Evolutionary conservation across 2,888 invertebrate genomes (phyloP), one percentile per base, ranked within the genome.

Genomic region (Hartigia nigra): DNA sequence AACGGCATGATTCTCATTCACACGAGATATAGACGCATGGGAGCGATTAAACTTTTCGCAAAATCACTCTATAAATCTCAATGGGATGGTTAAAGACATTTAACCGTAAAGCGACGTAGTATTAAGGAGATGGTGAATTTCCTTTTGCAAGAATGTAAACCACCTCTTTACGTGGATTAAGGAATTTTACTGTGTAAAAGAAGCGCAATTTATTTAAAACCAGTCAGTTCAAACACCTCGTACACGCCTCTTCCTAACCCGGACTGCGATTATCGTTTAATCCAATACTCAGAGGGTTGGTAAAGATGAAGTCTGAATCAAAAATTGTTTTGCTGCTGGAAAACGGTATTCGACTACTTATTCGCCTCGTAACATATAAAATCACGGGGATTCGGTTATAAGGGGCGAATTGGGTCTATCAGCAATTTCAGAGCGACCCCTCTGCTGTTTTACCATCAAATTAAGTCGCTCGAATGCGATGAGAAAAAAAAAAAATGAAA

Each of bases 401-500:
- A 55, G 39, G 39, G 39, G 9, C 23, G 39, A 55, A 55, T 55
- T 23, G 39, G 23, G 39, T 23, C 23, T 55, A 55, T 55, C 39
- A 55, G 9, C 23, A 23, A 55, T 55, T 14, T 31, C 31, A 3
- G 14, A 34, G 4, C 72, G 31, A 72, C 72, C 72, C 72, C 72
- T 72, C 72, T 72, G 34, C 72, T 72, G 34, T 32, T 72, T 72
- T 32, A 72, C 34, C 72, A 31, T 32, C 34, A 31, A 72, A 72
- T 31, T 72, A 72, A 34, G 14, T 9, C 4, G 31, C 14, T 32
- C 14, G 31, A 31, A 14, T 31, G 72, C 34, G 72, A 31, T 12
- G 3, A 72, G 34, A 31, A 72, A 55, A 35, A 55, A 35, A 55
- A 55, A 23, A 14, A 23, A 55, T n/a, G n/a, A 55, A 55, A 55